These are phyloP conservation scores for Hirundichthys speculiger DNA, from an alignment of 2,113 vertebrate genomes.

Conservation along the genomic window DNA sequence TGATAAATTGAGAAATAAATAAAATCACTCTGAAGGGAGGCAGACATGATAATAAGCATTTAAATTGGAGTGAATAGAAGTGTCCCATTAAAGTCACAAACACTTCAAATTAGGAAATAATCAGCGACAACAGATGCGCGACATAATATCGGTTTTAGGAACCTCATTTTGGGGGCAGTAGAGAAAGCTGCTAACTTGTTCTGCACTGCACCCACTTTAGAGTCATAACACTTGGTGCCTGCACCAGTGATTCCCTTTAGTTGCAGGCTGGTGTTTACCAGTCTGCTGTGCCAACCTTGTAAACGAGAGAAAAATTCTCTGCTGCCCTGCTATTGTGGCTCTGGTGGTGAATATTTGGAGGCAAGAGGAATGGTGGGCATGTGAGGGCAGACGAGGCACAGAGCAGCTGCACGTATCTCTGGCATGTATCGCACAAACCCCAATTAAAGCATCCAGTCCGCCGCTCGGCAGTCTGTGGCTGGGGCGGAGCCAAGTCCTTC, in stretches of 20 bases:
- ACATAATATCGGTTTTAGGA: conserved; percentile 63
- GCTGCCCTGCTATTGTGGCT: conserved; percentile 28
- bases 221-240: conserved; percentile 50
- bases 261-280: conserved; percentile 52
- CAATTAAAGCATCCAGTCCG: conserved; percentile 67
- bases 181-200: conserved; percentile 43
- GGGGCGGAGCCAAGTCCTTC: conserved; percentile 38
- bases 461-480: conserved; percentile 33
- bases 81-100: conserved; percentile 53
- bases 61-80: conserved; percentile 57
- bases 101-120: conserved; percentile 35
- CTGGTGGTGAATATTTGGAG: conserved; percentile 42
- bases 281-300: conserved; percentile 35
- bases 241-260: conserved; percentile 42
- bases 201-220: conserved; percentile 41
- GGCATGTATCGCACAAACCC: conserved; percentile 40
- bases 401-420: conserved; percentile 47
- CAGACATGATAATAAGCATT: conserved; percentile 69
- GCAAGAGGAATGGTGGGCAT: conserved; percentile 17
- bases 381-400: conserved; percentile 28
- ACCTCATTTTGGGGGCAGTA: conserved; percentile 55
- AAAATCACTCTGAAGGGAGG: conserved; percentile 29
- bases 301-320: conserved; percentile 48
- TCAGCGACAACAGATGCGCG: conserved; percentile 60
- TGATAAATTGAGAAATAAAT: conserved; percentile 32